Evolutionary conservation across 2,888 invertebrate species (phyloP), one percentile per base, ranked within the genome.

Genomic region (Hololepta plana): DNA sequence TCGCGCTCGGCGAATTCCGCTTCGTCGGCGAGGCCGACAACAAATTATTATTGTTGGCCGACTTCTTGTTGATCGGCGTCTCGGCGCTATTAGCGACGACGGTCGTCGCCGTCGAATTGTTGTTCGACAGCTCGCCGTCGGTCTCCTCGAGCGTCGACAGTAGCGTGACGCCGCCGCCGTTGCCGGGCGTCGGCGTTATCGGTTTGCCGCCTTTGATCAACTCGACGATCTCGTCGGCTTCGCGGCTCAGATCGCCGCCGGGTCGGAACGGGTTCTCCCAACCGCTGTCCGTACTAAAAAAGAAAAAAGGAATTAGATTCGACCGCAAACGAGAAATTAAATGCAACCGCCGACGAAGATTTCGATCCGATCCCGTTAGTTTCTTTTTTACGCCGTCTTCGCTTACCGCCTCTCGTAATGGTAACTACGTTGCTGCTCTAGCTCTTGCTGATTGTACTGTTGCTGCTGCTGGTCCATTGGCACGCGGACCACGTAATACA

Each of bases 241-340:
- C 87, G 43, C 80, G 70, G 47, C 87, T 87, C 46, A 95, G 62
- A 59, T 91, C 90, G 33, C 93, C 91, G 46, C 90, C 93, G 14
- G 91, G 91, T 50, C 90, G 75, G 66, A 95, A 95, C 30, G 93
- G 93, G 59, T 93, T 95, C 59, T 95, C 93, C 79, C 90, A 87
- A 38, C 88, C 88, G 49, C 87, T 90, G 53, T 91, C 91, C 55
- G 82, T 79, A 59, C 91, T 93, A 67, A 9, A 62, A 62, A 20
- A 20, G 12, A 29, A 20, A 15, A 24, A 7, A 24, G 5, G n/a
- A 24, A 15, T 16, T 4, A 23, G 12, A 20, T 10, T 13, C 7
- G 3, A 12, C 6, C 13, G 12, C 13, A 15, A 23, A 23, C 9
- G 17, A 4, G 4, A 15, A 17, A 8, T 8, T n/a, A 9, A 23